Evolutionary conservation across 1,140 invertebrate species (phyloP).

Genomic region (Lamellibrachia luymesi): DNA sequence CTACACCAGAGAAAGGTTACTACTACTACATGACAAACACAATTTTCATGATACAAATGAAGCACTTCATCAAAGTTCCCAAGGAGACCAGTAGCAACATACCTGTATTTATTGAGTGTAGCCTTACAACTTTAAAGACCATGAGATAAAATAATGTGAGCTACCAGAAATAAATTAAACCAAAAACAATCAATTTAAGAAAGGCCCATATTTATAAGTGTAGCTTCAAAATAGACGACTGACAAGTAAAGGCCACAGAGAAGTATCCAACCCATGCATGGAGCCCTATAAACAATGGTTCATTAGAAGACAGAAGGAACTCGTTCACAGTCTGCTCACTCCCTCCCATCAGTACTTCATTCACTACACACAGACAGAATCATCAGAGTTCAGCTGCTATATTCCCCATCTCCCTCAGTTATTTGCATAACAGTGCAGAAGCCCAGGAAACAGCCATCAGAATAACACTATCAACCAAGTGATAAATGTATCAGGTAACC

Average conservation of each 20-base stretch:
- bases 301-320: background rate
- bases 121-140: too few species aligned
- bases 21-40: background rate
- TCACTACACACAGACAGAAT: background rate
- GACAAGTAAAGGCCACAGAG: background rate
- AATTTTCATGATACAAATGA: too few species aligned
- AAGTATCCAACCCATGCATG: background rate
- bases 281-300: background rate
- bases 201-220: too few species aligned
- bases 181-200: background rate
- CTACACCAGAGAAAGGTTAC: background rate
- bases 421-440: background rate
- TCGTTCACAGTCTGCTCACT: background rate
- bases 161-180: background rate
- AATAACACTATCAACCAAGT: background rate
- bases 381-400: background rate
- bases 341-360: background rate
- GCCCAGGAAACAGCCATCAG: background rate
- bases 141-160: background rate
- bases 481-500: background rate
- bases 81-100: too few species aligned
- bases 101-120: too few species aligned
- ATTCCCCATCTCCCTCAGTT: background rate
- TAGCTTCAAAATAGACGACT: background rate
- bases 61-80: too few species aligned